Conservation (phyloP, 2,888 invertebrate species). For the Barypeithes pellucidus region DNA sequence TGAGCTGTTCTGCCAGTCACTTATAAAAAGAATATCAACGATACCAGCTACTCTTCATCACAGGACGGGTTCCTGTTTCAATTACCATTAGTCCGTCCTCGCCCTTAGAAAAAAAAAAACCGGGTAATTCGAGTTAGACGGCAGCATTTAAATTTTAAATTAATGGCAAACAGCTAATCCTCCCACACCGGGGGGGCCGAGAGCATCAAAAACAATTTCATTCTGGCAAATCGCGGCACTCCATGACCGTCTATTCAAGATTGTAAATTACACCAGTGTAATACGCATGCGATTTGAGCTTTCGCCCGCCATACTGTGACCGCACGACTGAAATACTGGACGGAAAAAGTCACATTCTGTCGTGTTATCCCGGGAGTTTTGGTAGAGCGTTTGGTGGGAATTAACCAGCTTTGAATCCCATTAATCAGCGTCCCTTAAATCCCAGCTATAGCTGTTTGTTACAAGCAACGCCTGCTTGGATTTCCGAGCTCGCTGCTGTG, state of each 20-base stretch:
- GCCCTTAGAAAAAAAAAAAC: constrained; percentile 25
- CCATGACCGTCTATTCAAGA: constrained; percentile 67
- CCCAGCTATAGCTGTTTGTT: constrained; percentile 71
- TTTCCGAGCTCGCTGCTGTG: constrained; percentile 41
- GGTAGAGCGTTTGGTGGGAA: constrained; percentile 76
- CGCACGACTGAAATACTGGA: background rate
- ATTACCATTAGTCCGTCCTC: constrained; percentile 7
- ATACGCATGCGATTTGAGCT: constrained; percentile 66
- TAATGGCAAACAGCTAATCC: constrained; percentile 53
- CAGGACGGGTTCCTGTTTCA: background rate
- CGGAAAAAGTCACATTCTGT: constrained; percentile 62
- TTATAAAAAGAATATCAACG: too few relatives aligned
- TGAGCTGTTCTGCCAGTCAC: too few relatives aligned
- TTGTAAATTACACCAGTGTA: constrained; percentile 67
- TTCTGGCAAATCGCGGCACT: constrained; percentile 63
- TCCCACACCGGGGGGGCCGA: constrained; percentile 53
- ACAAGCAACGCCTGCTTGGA: constrained; percentile 57
- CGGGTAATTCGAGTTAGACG: constrained; percentile 28
- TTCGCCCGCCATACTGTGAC: constrained; percentile 44
- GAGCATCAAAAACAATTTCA: constrained; percentile 68
- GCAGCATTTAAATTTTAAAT: constrained; percentile 57
- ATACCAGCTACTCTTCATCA: background rate
- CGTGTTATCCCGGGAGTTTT: constrained; percentile 71
- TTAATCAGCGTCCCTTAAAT: constrained; percentile 79
- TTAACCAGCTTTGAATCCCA: constrained; percentile 80